Base-by-base conservation (phyloP, 2,888 invertebrate genomes). In the Proisotoma minuta region DNA sequence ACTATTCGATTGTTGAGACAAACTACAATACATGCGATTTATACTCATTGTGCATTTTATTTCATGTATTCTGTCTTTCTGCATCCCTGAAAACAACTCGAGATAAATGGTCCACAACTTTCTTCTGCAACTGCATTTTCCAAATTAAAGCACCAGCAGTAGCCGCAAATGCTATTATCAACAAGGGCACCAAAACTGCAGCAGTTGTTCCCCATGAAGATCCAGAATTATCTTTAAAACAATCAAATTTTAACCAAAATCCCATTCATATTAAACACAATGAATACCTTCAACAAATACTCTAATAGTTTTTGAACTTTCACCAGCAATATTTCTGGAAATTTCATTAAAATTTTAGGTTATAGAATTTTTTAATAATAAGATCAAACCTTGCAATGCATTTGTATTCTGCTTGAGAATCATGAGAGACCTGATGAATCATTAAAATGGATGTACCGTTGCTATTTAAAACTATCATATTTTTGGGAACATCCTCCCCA, bases 21-120 rank as follows among this genome's bases (percentile, higher is more conserved):
- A n/a, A n/a, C n/a, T n/a, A n/a, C n/a, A n/a, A n/a, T n/a, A n/a
- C 39, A 34, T 12, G 39, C 39, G 15, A 10, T 34, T 10, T 10
- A 34, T 34, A 12, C 39, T 34, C 39, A 12, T 15, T 15, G 10
- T 34, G 39, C 39, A 10, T 15, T 15, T 12, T 34, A 34, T 34
- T 34, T 15, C 34, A 34, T 34, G 34, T 34, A 5, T 49, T 23
- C 23, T 56, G 43, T 24, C 43, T 3, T 43, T 56, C 56, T 3
- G 34, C 39, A 29, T 68, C 68, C n/a, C 68, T 52, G 28, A 68
- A 68, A 1, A 65, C 68, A 26, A 68, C 61, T 26, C 61, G 59
- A 15, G 65, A 60, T 23, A 68, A 53, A 57, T 68, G 68, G 23
- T 54, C 51, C 18, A 68, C 57, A 23, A 68, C 60, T 49, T 65